These are phyloP conservation scores for Acanthosoma haemorrhoidale DNA, from an alignment of 2,888 invertebrate genomes.

Conservation along the genomic window DNA sequence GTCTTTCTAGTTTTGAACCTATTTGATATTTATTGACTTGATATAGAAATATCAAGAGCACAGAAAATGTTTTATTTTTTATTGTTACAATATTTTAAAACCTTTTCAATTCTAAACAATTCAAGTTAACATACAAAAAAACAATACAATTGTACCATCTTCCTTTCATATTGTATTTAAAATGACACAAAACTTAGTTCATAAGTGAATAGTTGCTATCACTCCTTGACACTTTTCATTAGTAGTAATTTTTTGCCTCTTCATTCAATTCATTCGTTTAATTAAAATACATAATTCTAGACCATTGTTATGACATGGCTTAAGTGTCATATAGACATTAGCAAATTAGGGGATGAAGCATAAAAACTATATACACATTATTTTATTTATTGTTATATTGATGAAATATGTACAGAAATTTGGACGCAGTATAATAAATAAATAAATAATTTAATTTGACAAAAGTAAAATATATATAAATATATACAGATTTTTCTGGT, in stretches of 20 bases:
- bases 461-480: constrained; percentile 2
- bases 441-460: not conserved
- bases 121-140: not conserved
- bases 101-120: not conserved
- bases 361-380: not conserved
- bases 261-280: not conserved
- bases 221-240: too few species aligned
- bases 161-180: too few species aligned
- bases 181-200: too few species aligned
- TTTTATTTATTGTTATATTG: not conserved
- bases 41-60: not conserved
- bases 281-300: not conserved
- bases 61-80: not conserved
- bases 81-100: too few species aligned
- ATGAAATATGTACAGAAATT: constrained; percentile 5
- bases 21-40: not conserved
- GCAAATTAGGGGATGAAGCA: not conserved
- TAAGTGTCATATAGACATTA: not conserved
- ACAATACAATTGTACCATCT: too few species aligned
- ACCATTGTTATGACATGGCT: constrained; percentile 1
- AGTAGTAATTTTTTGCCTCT: not conserved
- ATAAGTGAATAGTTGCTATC: too few species aligned
- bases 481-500: constrained; percentile 11
- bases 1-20: not conserved
- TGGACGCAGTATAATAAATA: not conserved